Base-by-base conservation (phyloP, 2,113 vertebrate genomes). In the Poeciliopsis turrubarensis region DNA sequence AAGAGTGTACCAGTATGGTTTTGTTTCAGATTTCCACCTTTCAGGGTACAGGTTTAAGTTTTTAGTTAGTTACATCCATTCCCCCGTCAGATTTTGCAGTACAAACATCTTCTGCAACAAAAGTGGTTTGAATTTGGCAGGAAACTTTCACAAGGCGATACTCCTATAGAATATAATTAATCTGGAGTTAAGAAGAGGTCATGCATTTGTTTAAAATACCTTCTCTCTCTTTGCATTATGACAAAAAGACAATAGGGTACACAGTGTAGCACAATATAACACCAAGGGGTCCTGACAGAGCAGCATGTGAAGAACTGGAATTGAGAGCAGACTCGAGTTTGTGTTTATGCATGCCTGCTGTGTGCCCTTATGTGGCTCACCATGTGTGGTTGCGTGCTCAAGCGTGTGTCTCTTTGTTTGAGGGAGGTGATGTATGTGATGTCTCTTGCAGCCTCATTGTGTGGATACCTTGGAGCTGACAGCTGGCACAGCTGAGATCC, bases 401-500 rank as follows among this genome's bases (percentile, higher is more conserved):
- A 77, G 67, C 69, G 57, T 61, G 79, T 60, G n/a, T 70, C 0
- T 66, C 13, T 68, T 34, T 73, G 77, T 69, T 34, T 0, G 19
- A 73, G 57, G 72, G 62, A n/a, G 60, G 63, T 37, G 60, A 71
- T 73, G 67, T 84, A 72, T 78, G 70, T 79, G 69, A 78, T 74
- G 70, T 76, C 61, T 75, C 54, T 83, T 47, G 30, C 66, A 68
- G 70, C 72, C 74, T 82, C 47, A 67, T 64, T 65, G 3, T 73
- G 72, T 74, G 68, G 54, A 57, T 51, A 82, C 51, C 80, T 71
- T 14, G 57, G 60, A 81, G 73, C 62, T 86, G 89, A 88, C 86
- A 92, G 82, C 68, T 86, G 81, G 79, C 29, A 14, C 83, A 70
- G 80, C 79, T 65, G 81, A 84, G 76, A 81, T 81, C 72, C 76